Percentiles rank a stretch among this genome's conserved stretches.
Conservation (phyloP, 2,888 invertebrate species). For the Anoplius nigerrimus region DNA sequence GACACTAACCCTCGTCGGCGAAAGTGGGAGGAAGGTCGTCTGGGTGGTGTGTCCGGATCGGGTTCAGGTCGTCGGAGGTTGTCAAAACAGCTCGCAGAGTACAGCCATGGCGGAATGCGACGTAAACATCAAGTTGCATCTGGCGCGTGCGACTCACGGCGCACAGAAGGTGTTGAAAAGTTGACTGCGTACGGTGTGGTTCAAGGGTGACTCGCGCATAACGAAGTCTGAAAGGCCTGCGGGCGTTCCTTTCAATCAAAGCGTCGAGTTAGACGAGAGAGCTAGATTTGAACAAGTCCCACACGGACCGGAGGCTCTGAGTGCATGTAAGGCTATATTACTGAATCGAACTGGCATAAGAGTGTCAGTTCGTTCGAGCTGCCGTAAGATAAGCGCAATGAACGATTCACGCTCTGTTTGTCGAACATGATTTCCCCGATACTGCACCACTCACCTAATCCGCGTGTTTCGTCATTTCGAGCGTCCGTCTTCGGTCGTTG, state of each 20-base stretch:
- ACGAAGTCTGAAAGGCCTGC: slow-evolving; percentile 48
- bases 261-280: slow-evolving; percentile 3
- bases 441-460: too few species aligned
- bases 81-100: slow-evolving; percentile 1
- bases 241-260: slow-evolving; percentile 50
- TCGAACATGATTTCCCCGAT: too few species aligned
- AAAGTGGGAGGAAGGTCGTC: not conserved
- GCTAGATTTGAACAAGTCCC: not conserved
- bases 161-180: slow-evolving; percentile 53
- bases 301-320: too few species aligned
- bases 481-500: too few species aligned
- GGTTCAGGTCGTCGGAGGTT: not conserved
- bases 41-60: not conserved
- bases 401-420: too few species aligned
- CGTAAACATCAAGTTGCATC: slow-evolving; percentile 23
- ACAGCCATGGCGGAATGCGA: slow-evolving; percentile 24
- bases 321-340: too few species aligned
- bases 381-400: too few species aligned
- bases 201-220: slow-evolving; percentile 51
- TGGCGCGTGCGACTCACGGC: slow-evolving; percentile 45
- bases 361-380: too few species aligned
- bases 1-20: not conserved
- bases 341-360: too few species aligned
- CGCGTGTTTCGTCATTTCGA: too few species aligned
- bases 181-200: slow-evolving; percentile 50